Conservation (phyloP, 2,113 vertebrate species). For the Pelodiscus sinensis region DNA sequence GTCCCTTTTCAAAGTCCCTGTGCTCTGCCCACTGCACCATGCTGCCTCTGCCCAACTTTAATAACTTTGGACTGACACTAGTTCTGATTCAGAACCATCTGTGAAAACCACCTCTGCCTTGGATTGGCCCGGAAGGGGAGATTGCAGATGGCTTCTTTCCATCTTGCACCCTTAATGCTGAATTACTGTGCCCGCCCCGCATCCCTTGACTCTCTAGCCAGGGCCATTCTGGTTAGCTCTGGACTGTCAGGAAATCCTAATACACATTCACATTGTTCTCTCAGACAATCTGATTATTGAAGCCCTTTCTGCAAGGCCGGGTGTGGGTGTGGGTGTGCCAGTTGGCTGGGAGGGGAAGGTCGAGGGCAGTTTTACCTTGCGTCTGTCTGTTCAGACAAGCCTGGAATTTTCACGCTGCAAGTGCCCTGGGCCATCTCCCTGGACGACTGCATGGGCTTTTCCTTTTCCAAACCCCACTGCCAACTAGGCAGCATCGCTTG, state of each 20-base stretch:
- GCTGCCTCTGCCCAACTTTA: not conserved
- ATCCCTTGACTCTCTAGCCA: not conserved
- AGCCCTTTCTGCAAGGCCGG: not conserved
- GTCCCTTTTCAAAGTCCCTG: not conserved
- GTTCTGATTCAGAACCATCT: too few species aligned
- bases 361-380: not conserved
- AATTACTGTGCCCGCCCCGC: not conserved
- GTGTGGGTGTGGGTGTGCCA: not conserved
- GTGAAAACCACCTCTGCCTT: not conserved
- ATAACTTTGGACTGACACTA: not conserved
- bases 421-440: not conserved
- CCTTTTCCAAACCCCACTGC: not conserved
- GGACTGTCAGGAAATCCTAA: not conserved
- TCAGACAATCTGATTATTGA: not conserved
- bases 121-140: not conserved
- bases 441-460: not conserved
- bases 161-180: not conserved
- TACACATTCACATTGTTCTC: not conserved
- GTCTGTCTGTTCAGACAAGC: not conserved
- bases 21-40: not conserved
- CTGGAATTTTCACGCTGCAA: constrained; percentile 7
- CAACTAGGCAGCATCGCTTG: not conserved
- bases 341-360: not conserved
- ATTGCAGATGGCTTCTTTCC: not conserved
- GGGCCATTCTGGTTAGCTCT: not conserved